These are phyloP conservation scores for Coremacera marginata DNA, from an alignment of 2,888 invertebrate genomes.

Conservation along the genomic window DNA sequence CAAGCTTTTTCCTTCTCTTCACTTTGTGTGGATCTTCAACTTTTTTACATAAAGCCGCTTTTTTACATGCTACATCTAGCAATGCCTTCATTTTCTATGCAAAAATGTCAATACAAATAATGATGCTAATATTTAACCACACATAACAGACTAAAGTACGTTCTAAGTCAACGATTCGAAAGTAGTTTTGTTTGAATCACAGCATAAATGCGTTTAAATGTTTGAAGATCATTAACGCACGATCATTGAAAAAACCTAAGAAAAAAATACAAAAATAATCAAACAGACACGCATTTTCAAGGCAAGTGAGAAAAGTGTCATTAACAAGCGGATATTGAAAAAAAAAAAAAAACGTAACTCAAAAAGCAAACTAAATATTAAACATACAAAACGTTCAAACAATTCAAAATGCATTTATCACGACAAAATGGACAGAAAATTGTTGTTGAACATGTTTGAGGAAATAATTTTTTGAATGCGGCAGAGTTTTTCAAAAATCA, in stretches of 20 bases:
- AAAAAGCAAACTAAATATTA: neutral
- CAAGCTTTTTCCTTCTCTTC: too few relatives aligned
- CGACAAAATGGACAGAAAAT: neutral
- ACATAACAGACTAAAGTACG: too few relatives aligned
- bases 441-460: conserved; percentile 15
- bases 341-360: neutral
- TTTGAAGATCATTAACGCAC: conserved; percentile 53
- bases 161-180: neutral
- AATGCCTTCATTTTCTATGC: too few relatives aligned
- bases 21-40: too few relatives aligned
- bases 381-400: neutral
- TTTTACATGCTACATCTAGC: too few relatives aligned
- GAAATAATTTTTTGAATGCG: conserved; percentile 25
- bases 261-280: neutral
- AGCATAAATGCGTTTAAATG: conserved; percentile 8
- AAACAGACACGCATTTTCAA: conserved; percentile 9
- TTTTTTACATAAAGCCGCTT: too few relatives aligned
- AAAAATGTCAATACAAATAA: too few relatives aligned
- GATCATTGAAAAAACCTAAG: neutral
- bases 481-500: conserved; percentile 2
- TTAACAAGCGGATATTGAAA: conserved; percentile 2
- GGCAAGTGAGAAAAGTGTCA: conserved; percentile 2
- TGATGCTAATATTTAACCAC: too few relatives aligned
- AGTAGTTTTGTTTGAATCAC: neutral
- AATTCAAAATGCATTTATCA: too few relatives aligned